phyloP scores from a whole-genome alignment of 2,888 invertebrate genomes.

The Scaeva pyrastri region DNA sequence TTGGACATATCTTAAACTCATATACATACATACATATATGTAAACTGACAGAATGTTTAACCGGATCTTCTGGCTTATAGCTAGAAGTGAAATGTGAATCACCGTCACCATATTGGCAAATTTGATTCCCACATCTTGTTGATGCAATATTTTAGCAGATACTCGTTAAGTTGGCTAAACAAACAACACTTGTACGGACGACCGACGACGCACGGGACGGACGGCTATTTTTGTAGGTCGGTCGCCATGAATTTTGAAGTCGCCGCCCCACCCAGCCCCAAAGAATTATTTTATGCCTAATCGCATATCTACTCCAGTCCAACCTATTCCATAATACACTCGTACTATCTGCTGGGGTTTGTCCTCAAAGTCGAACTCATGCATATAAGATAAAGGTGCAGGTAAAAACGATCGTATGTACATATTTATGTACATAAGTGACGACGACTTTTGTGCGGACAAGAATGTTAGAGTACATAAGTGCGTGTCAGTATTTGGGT shows the following conservation, averaged over 20 bases:
- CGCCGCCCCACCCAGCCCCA: conserved; percentile 46
- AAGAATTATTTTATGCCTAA: conserved; percentile 22
- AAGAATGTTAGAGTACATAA: conserved; percentile 36
- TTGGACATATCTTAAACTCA: not conserved
- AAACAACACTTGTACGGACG: conserved; percentile 3
- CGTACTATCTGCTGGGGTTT: conserved; percentile 24
- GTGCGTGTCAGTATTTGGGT: conserved; percentile 15
- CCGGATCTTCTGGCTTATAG: conserved; percentile 56
- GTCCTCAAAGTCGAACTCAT: conserved; percentile 34
- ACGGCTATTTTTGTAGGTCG: conserved; percentile 24
- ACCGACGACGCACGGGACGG: too few relatives aligned
- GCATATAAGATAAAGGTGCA: not conserved
- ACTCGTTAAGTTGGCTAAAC: conserved; percentile 12
- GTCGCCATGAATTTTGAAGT: conserved; percentile 22
- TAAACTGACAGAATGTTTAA: conserved; percentile 46
- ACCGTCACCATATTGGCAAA: conserved; percentile 62
- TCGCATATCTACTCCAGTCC: not conserved
- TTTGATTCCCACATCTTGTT: conserved; percentile 59
- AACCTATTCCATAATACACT: too few relatives aligned
- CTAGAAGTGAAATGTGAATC: conserved; percentile 50
- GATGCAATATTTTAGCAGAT: conserved; percentile 20
- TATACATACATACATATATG: too few relatives aligned
- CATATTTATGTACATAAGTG: not conserved
- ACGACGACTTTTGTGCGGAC: conserved; percentile 7
- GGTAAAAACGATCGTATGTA: not conserved